These are phyloP conservation scores for Protosalanx chinensis DNA, from an alignment of 2,797 vertebrate genomes.

Conservation along the genomic window DNA sequence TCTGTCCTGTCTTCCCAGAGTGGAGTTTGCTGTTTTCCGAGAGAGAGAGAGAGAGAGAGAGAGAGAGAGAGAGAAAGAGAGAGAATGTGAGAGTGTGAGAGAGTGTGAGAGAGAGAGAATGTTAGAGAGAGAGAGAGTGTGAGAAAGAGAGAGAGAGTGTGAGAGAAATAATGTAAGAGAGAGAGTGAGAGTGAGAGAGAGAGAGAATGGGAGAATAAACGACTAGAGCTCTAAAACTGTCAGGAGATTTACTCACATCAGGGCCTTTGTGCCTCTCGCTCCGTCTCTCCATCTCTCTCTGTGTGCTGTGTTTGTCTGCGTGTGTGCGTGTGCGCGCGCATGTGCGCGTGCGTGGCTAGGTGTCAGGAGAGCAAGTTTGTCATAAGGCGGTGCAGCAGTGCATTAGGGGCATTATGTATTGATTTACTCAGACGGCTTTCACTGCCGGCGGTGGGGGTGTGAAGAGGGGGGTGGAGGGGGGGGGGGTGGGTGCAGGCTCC, in stretches of 20 bases:
- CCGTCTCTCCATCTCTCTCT: too few relatives aligned
- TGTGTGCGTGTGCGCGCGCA: neutral
- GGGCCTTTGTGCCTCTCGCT: neutral
- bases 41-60: too few relatives aligned
- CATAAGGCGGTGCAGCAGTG: slow-evolving; percentile 31
- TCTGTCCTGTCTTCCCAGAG: too few relatives aligned
- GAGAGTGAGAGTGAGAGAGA: neutral
- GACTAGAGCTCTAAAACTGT: slow-evolving; percentile 28
- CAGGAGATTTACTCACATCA: slow-evolving; percentile 35
- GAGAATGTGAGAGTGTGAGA: too few relatives aligned
- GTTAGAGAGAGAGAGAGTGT: too few relatives aligned
- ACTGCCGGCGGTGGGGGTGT: slow-evolving; percentile 23
- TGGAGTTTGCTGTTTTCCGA: too few relatives aligned
- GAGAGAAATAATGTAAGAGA: too few relatives aligned
- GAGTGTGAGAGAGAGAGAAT: too few relatives aligned
- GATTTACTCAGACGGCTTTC: slow-evolving; percentile 32
- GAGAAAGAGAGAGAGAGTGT: neutral
- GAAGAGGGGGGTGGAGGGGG: neutral
- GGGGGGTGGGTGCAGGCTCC: neutral
- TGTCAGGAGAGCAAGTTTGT: slow-evolving; percentile 5
- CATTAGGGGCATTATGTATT: slow-evolving; percentile 39
- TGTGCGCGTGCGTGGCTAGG: slow-evolving; percentile 6
- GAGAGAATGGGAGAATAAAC: slow-evolving; percentile 25
- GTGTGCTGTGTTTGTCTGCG: neutral
- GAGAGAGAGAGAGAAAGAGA: too few relatives aligned